Base-by-base conservation (phyloP, 2,797 vertebrate species). In the Natrix natrix region DNA sequence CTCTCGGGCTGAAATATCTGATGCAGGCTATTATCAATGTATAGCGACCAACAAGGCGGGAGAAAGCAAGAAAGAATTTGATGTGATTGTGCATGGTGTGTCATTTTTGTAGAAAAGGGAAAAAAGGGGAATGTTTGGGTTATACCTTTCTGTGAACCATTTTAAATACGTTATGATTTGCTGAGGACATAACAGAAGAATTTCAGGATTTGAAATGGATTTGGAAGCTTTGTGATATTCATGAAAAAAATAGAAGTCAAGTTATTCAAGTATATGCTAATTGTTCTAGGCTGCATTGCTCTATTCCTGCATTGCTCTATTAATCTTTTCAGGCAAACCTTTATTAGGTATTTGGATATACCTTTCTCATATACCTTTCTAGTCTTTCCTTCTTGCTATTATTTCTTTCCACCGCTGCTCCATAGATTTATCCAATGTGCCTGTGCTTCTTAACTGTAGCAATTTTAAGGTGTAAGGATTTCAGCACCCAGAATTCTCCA, bases 41-140 rank as follows among this genome's bases (percentile, higher is more conserved):
- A 98, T 99, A 93, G 99, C 98, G 57, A 96, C 97, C 16, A 99
- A 99, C 94, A 97, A 98, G 91, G 99, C 99, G 0, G 99, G 99
- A 90, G 98, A 98, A 83, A 96, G 97, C 1, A 97, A 97, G 94
- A 98, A 97, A 96, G 98, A 98, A 95, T 99, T 99, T 95, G 98
- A 97, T 93, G 98, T 99, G 48, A 96, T 97, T 10, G 98, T 99
- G 48, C 99, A 99, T 4, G 99, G 99, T 99, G 98, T 26, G 97
- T 94, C 61, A 16, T 89, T 66, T 32, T 59, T 95, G 20, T 11
- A 28, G 26, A 26, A 83, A 0, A 4, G 54, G 20, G n/a, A 1
- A 56, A n/a, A 52, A 1, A 2, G 0, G 89, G 63, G n/a, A 56
- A 32, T 26, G 8, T 87, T 37, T 1, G 10, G 55, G n/a, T 37